phyloP scores from a whole-genome alignment of 2,888 invertebrate genomes.

The Drosophila barbarae region DNA sequence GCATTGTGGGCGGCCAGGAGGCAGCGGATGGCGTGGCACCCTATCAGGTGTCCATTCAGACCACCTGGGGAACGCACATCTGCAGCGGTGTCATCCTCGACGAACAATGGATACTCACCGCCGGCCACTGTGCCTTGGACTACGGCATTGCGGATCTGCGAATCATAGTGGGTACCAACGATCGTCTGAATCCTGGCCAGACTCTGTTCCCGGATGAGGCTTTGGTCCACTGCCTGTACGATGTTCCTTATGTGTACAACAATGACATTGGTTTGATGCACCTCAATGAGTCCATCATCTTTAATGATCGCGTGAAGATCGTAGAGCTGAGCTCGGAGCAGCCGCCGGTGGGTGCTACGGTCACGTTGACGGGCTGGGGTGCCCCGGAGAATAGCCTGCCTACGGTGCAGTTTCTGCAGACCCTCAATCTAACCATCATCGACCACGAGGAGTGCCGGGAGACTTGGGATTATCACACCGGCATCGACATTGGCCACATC shows the following conservation, averaged over 20 bases:
- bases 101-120: constrained; percentile 70
- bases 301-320: constrained; percentile 81
- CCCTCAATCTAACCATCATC: constrained; percentile 81
- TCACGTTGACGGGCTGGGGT: constrained; percentile 84
- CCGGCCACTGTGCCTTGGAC: constrained; percentile 71
- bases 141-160: constrained; percentile 50
- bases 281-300: constrained; percentile 81
- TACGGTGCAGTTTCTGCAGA: constrained; percentile 81
- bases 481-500: constrained; percentile 82
- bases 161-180: constrained; percentile 68
- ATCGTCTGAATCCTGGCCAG: constrained; percentile 56
- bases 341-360: constrained; percentile 79
- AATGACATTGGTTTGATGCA: constrained; percentile 86
- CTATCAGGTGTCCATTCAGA: constrained; percentile 76
- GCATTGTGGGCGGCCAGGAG: constrained; percentile 68
- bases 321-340: constrained; percentile 78
- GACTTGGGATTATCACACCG: constrained; percentile 78
- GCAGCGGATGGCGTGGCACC: constrained; percentile 69
- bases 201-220: constrained; percentile 44
- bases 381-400: constrained; percentile 79
- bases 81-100: constrained; percentile 75
- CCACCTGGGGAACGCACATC: constrained; percentile 52
- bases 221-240: constrained; percentile 62
- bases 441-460: constrained; percentile 81
- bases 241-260: constrained; percentile 60